These are phyloP conservation scores for Torymus tubicola DNA, from an alignment of 2,888 invertebrate species.

Conservation along the genomic window DNA sequence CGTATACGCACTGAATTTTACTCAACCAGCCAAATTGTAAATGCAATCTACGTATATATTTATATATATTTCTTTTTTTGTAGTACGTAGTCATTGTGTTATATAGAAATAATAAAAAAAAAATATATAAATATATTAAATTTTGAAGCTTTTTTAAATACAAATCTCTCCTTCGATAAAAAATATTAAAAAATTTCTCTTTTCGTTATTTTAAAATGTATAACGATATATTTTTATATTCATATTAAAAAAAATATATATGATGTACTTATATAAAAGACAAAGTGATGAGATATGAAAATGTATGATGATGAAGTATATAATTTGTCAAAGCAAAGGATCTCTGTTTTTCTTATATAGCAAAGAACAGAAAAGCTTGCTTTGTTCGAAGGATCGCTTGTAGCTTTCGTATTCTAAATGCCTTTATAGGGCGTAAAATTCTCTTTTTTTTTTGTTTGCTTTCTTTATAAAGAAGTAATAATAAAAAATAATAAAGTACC, in stretches of 20 bases:
- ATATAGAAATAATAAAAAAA: slow-evolving; percentile 25
- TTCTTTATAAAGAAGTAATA: slow-evolving; percentile 16
- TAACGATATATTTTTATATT: slow-evolving; percentile 20
- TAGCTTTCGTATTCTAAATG: slow-evolving; percentile 41
- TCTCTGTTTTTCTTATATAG: slow-evolving; percentile 18
- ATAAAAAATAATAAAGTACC: slow-evolving; percentile 50
- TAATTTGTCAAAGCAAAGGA: slow-evolving; percentile 30
- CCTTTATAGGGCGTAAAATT: slow-evolving; percentile 24
- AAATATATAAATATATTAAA: slow-evolving; percentile 11
- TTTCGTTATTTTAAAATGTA: slow-evolving; percentile 21
- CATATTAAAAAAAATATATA: slow-evolving; percentile 12
- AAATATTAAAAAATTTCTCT: slow-evolving; percentile 32
- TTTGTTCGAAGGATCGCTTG: slow-evolving; percentile 58
- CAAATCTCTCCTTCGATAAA: slow-evolving; percentile 53
- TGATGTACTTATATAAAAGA: slow-evolving; percentile 36
- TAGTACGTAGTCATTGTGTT: slow-evolving; percentile 10
- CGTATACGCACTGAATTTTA: slow-evolving; percentile 65
- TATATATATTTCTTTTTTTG: neutral
- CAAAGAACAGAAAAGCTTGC: slow-evolving; percentile 31
- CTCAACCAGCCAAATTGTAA: slow-evolving; percentile 66
- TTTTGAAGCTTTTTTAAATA: slow-evolving; percentile 38
- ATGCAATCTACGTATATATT: slow-evolving; percentile 51
- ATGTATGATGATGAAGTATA: slow-evolving; percentile 54
- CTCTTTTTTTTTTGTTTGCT: neutral
- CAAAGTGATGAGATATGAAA: slow-evolving; percentile 55